Evolutionary conservation across 2,797 vertebrate species (phyloP), one percentile per base, ranked within the genome.

Genomic region (Ctenopoma multispine): DNA sequence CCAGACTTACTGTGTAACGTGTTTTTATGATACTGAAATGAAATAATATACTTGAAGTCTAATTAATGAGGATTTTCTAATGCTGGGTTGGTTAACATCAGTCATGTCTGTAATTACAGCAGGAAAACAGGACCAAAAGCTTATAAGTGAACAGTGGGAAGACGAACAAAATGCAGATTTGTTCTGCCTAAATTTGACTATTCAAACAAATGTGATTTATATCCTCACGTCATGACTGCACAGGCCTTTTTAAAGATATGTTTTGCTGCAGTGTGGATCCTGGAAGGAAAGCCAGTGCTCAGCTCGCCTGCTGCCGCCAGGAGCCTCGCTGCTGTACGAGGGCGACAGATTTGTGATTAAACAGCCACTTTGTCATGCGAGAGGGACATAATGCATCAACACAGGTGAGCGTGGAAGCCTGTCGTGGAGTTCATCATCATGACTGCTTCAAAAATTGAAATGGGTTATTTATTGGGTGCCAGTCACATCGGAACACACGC

Each of bases 381-480:
- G 80, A 63, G 70, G 36, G 80, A 83, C 74, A 27, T 84, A 78
- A 77, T 87, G 84, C 83, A 88, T 92, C 83, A 83, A 75, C 81
- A 79, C 85, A 90, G 88, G 79, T 82, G 69, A 89, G 73, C 56
- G 40, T 44, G 54, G 84, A 79, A 67, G 81, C 65, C 81, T 69
- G 86, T 72, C 49, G 80, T 58, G 63, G 81, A 87, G 82, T 92
- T 90, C 78, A 90, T 92, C 87, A 88, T 89, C 83, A 73, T 60
- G 85, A 81, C 79, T 83, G 80, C 82, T 84, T 90, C 75, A 87
- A 61, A 91, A 86, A 89, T 84, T 63, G 77, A 89, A 89, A 89
- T 80, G 60, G 74, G 63, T 89, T 89, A 89, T 90, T 91, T 92
- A 91, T 91, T 75, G 63, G 41, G 63, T 79, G 75, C 83, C 81